phyloP scores from a whole-genome alignment of 1,140 invertebrate species.

The Dinothrombium tinctorium region DNA sequence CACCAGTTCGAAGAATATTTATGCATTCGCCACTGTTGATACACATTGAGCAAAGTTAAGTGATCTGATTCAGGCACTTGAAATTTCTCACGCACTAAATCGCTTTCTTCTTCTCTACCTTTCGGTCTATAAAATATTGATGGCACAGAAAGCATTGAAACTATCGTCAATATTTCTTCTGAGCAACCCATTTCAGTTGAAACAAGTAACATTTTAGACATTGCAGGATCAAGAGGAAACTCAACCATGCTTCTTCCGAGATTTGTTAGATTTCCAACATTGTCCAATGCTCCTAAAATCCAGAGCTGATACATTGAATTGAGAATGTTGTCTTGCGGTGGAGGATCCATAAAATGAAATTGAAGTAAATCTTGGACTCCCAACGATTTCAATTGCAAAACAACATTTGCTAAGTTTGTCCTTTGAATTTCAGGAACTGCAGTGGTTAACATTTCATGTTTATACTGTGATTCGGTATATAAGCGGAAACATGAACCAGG shows the following conservation, averaged over 20 bases:
- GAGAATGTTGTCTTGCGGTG: conserved; percentile 92
- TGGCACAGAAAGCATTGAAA: conserved; percentile 97
- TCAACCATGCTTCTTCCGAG: conserved; percentile 94
- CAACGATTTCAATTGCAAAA: conserved; percentile 81
- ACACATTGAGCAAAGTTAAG: conserved; percentile 86
- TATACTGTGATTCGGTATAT: conserved; percentile 87
- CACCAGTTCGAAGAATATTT: conserved; percentile 68
- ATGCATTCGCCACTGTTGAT: conserved; percentile 93
- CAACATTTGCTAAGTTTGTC: conserved; percentile 93
- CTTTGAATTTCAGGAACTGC: conserved; percentile 97
- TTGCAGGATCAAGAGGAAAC: conserved; percentile 84
- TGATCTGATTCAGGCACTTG: conserved; percentile 97
- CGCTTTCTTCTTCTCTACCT: conserved; percentile 92
- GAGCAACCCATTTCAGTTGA: conserved; percentile 62
- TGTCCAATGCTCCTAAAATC: conserved; percentile 91
- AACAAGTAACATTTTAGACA: conserved; percentile 96
- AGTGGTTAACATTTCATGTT: conserved; percentile 69
- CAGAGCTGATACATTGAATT: conserved; percentile 98
- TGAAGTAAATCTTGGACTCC: conserved; percentile 85
- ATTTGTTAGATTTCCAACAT: conserved; percentile 69
- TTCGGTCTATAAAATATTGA: conserved; percentile 96
- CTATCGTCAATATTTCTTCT: conserved; percentile 56
- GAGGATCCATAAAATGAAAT: conserved; percentile 99
- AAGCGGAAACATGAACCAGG: conserved; percentile 74
- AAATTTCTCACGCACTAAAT: conserved; percentile 87